Percentiles rank a stretch among this genome's conserved stretches.
Conservation (phyloP, 2,113 vertebrate species). For the Menura novaehollandiae region DNA sequence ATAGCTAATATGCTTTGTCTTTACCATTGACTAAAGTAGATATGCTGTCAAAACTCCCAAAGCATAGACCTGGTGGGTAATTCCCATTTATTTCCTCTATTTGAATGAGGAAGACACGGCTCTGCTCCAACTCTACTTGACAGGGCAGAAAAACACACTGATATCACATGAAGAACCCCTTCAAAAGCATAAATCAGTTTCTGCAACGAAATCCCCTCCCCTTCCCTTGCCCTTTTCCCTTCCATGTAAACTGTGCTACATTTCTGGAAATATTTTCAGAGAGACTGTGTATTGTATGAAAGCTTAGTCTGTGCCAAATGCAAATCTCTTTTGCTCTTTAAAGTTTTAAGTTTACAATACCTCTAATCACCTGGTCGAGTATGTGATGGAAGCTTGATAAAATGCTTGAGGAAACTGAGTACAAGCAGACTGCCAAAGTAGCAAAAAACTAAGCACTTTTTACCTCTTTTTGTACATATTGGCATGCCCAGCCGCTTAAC, state of each 20-base stretch:
- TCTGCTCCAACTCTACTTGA: not conserved
- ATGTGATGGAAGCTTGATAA: not conserved
- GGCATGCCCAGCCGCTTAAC: not conserved
- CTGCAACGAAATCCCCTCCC: not conserved
- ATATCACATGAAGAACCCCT: not conserved
- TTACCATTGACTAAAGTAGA: not conserved
- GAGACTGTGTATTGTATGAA: not conserved
- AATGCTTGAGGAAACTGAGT: not conserved
- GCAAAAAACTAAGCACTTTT: not conserved
- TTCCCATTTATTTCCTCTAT: not conserved
- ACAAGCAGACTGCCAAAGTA: not conserved
- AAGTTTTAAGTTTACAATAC: not conserved
- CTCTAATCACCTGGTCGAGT: not conserved
- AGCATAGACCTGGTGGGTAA: not conserved
- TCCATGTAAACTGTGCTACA: not conserved
- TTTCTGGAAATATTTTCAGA: not conserved
- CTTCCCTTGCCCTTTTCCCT: not conserved
- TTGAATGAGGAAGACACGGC: not conserved
- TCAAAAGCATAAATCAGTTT: not conserved
- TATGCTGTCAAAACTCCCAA: not conserved
- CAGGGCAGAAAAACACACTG: not conserved
- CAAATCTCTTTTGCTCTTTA: not conserved
- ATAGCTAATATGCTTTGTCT: not conserved
- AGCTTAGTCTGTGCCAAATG: not conserved
- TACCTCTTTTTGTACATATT: not conserved